Percentiles rank a stretch among this genome's conserved stretches.
Evolutionary conservation across 2,797 vertebrate species (phyloP).

Genomic region (Muscicapa comitata): DNA sequence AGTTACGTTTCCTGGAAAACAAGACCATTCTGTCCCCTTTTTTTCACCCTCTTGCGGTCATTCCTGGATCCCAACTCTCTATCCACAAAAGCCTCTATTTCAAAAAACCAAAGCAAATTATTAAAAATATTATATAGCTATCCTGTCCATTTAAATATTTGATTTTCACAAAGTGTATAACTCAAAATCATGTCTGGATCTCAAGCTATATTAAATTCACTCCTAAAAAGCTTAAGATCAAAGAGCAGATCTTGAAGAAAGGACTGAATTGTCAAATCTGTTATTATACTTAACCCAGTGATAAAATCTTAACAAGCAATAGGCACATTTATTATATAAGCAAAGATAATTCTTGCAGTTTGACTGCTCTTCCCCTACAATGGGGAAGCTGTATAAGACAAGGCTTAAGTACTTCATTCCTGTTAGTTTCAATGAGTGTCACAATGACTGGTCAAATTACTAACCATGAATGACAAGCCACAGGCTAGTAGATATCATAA

Average conservation of each 20-base stretch:
- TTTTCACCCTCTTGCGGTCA: background rate
- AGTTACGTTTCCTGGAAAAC: background rate
- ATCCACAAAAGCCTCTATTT: background rate
- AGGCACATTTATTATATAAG: background rate
- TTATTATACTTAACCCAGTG: background rate
- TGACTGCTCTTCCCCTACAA: background rate
- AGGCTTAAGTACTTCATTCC: background rate
- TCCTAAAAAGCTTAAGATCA: background rate
- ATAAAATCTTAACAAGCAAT: background rate
- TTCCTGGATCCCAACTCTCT: background rate
- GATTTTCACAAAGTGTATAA: background rate
- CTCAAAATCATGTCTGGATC: background rate
- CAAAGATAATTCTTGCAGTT: background rate
- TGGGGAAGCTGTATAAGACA: background rate
- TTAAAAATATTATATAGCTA: background rate
- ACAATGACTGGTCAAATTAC: background rate
- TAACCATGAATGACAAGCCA: background rate
- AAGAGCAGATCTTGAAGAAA: background rate
- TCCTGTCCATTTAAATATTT: background rate
- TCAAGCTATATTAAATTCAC: background rate
- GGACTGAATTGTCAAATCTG: background rate
- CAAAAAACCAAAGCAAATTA: background rate
- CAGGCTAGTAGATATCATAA: background rate
- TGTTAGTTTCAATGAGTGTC: background rate
- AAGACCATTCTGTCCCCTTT: background rate